A percentile compares a stretch with the other conserved stretches of the same genome.
These are phyloP conservation scores for Antheraea pernyi DNA, from an alignment of 1,140 invertebrate species.

Conservation along the genomic window DNA sequence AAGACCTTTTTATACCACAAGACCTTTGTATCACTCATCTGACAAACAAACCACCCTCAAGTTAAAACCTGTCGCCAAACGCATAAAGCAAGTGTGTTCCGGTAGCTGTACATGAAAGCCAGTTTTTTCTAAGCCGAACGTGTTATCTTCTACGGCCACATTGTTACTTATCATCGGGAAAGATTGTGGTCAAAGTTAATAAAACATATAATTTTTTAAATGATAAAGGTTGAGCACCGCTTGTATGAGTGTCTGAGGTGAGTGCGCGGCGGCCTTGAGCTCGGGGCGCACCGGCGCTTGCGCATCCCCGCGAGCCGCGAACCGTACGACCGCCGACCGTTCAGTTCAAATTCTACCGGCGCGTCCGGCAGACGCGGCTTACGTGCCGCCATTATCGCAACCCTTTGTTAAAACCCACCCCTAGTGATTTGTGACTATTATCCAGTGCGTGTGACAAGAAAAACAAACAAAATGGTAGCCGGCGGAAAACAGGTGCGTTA, in stretches of 20 bases:
- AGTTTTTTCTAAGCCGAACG: too few relatives aligned
- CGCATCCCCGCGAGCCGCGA: conserved; percentile 55
- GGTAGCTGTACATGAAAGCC: too few relatives aligned
- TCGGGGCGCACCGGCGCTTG: conserved; percentile 48
- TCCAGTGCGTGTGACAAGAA: conserved; percentile 52
- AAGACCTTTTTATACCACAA: too few relatives aligned
- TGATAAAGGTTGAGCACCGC: background rate
- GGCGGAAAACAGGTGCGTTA: conserved; percentile 72
- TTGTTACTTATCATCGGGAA: too few relatives aligned
- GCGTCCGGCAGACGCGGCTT: conserved; percentile 70
- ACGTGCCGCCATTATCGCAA: conserved; percentile 35
- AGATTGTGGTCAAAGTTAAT: conserved; percentile 21
- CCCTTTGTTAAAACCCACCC: conserved; percentile 24
- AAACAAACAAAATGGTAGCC: conserved; percentile 62
- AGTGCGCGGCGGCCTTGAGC: conserved; percentile 55
- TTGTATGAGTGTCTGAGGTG: conserved; percentile 13
- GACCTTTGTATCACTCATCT: too few relatives aligned
- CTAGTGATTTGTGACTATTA: conserved; percentile 20
- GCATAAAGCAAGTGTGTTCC: too few relatives aligned
- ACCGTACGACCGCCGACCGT: conserved; percentile 35
- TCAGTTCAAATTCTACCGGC: conserved; percentile 70
- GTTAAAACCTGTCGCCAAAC: too few relatives aligned
- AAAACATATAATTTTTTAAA: too few relatives aligned
- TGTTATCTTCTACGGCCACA: too few relatives aligned
- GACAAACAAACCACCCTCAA: too few relatives aligned